A percentile compares a stretch with the other conserved stretches of the same genome.
phyloP scores from a whole-genome alignment of 2,113 vertebrate genomes.

The Beaufortia kweichowensis region DNA sequence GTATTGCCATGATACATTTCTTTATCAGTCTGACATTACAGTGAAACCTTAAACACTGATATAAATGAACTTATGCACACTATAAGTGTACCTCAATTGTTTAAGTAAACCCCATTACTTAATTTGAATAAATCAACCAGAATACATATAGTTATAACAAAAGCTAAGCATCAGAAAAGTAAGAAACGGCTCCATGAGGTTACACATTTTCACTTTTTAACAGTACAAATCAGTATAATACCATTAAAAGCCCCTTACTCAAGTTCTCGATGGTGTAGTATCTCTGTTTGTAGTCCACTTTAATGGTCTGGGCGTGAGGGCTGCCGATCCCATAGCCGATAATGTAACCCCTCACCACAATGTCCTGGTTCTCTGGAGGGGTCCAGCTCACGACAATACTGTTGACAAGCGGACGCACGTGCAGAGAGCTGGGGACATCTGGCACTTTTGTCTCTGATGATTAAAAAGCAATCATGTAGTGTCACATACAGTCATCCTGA shows the following conservation, averaged over 20 bases:
- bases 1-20: too few relatives aligned
- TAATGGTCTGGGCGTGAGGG: constrained; percentile 93
- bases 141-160: too few relatives aligned
- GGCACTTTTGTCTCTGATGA: constrained; percentile 88
- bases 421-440: constrained; percentile 93
- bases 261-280: constrained; percentile 97
- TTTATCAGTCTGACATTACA: too few relatives aligned
- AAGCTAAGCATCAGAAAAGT: too few relatives aligned
- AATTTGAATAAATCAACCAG: too few relatives aligned
- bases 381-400: constrained; percentile 99
- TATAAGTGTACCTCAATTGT: too few relatives aligned
- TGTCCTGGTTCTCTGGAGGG: constrained; percentile 94
- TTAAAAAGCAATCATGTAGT: not conserved
- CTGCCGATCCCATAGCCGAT: constrained; percentile 96
- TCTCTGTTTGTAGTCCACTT: constrained; percentile 96
- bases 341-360: constrained; percentile 92
- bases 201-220: too few relatives aligned
- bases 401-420: constrained; percentile 90
- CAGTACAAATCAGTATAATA: not conserved
- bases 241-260: constrained; percentile 71
- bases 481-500: not conserved
- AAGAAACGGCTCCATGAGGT: too few relatives aligned
- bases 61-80: too few relatives aligned
- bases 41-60: too few relatives aligned
- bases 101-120: too few relatives aligned